Conservation (phyloP, 2,797 vertebrate genomes). For the Acanthopagrus latus region DNA sequence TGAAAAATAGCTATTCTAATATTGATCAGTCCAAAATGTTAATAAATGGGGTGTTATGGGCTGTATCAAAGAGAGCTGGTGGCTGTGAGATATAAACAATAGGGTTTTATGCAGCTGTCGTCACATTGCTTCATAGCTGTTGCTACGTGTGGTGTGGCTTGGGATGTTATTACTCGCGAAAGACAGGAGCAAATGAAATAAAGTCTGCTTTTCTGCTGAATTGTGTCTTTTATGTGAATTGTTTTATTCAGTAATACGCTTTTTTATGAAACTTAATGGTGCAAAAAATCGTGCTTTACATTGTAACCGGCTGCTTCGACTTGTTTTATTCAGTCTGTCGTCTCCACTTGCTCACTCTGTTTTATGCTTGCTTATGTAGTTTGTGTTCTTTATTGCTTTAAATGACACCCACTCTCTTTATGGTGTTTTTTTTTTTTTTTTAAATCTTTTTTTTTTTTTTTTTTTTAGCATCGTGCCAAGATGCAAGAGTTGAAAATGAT, state of each 20-base stretch:
- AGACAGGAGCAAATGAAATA: background rate
- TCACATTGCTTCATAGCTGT: background rate
- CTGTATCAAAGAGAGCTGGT: background rate
- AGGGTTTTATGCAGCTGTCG: background rate
- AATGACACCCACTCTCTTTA: conserved; percentile 10
- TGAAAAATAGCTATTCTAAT: background rate
- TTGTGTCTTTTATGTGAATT: background rate
- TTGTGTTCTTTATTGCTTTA: conserved; percentile 20
- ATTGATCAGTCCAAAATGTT: conserved; percentile 5
- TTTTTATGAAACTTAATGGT: background rate
- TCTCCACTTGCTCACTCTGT: background rate
- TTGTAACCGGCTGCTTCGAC: background rate
- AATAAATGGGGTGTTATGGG: background rate
- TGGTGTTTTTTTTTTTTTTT: conserved; percentile 2
- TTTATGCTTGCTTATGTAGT: background rate
- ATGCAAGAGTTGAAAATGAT: conserved; percentile 58
- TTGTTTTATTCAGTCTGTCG: background rate
- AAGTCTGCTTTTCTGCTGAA: background rate
- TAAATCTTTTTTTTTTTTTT: background rate
- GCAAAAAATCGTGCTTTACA: background rate
- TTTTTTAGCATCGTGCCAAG: conserved; percentile 28
- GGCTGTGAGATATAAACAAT: background rate
- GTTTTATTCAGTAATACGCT: background rate
- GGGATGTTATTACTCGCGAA: background rate
- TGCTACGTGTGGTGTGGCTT: background rate